Percentiles rank a stretch among this genome's conserved stretches.
Evolutionary conservation across 2,113 vertebrate species (phyloP).

Genomic region (Cebidichthys violaceus): DNA sequence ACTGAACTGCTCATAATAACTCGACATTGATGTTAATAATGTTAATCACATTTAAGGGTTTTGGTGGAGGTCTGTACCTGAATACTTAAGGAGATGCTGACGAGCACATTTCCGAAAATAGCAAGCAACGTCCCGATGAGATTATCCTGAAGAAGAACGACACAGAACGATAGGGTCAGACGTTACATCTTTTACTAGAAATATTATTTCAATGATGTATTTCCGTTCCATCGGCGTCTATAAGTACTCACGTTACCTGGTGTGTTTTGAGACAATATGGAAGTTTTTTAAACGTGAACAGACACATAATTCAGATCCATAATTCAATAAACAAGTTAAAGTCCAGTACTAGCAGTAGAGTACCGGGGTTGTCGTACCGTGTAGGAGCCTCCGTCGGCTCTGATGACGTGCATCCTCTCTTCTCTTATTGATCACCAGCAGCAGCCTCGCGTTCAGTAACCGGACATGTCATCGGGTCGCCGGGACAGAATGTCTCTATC

Average conservation of each 20-base stretch:
- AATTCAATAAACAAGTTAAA: not conserved
- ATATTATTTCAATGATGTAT: not conserved
- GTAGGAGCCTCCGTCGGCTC: constrained; percentile 60
- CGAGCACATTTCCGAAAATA: constrained; percentile 94
- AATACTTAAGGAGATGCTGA: constrained; percentile 93
- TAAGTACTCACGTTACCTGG: not conserved
- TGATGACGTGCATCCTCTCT: constrained; percentile 28
- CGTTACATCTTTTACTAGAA: not conserved
- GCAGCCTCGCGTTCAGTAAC: not conserved
- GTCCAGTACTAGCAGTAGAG: not conserved
- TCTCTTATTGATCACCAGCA: not conserved
- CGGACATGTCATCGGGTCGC: not conserved
- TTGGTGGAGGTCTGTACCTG: constrained; percentile 85
- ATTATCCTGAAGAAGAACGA: constrained; percentile 88
- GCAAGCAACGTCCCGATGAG: constrained; percentile 95
- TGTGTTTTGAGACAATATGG: not conserved
- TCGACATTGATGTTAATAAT: too few relatives aligned
- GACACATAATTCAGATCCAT: not conserved
- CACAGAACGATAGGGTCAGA: not conserved
- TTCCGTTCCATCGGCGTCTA: not conserved
- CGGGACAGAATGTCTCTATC: not conserved
- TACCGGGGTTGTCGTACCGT: constrained; percentile 47
- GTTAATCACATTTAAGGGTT: not conserved
- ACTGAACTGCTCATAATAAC: not conserved
- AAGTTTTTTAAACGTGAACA: not conserved